phyloP scores from a whole-genome alignment of 2,797 vertebrate genomes.

The Xiphorhynchus erythropygius region DNA sequence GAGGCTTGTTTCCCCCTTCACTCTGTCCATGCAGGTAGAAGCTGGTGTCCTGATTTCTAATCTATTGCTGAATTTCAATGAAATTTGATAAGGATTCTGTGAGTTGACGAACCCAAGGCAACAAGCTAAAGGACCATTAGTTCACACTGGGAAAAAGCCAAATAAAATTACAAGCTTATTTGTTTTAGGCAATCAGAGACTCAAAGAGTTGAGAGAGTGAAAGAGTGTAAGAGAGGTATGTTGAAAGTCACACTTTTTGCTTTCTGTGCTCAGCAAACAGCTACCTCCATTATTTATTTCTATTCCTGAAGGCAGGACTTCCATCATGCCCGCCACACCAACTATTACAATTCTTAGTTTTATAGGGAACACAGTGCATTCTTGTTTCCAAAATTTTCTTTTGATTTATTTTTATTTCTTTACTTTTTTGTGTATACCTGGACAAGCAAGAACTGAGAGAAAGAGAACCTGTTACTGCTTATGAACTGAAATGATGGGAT shows the following conservation, averaged over 20 bases:
- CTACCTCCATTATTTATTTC: not conserved
- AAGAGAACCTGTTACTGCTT: not conserved
- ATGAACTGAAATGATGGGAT: not conserved
- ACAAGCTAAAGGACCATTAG: not conserved
- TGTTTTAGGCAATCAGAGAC: not conserved
- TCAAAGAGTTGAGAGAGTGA: not conserved
- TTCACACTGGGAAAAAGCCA: not conserved
- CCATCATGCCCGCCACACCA: not conserved
- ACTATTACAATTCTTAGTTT: not conserved
- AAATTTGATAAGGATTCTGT: not conserved
- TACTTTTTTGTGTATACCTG: not conserved
- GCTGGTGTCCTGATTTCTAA: not conserved
- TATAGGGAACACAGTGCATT: not conserved
- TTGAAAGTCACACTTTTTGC: not conserved
- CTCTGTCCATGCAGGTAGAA: not conserved
- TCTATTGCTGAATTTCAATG: not conserved
- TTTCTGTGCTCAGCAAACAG: not conserved
- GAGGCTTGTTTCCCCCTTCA: not conserved
- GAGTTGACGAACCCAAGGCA: not conserved
- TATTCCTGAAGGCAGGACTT: not conserved
- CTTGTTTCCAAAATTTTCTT: not conserved
- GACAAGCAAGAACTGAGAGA: not conserved
- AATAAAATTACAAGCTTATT: not conserved
- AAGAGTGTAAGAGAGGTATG: not conserved
- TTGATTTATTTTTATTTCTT: not conserved